A percentile compares a stretch with the other conserved stretches of the same genome.
Conservation (phyloP, 2,888 invertebrate species). For the Hyles lineata region DNA sequence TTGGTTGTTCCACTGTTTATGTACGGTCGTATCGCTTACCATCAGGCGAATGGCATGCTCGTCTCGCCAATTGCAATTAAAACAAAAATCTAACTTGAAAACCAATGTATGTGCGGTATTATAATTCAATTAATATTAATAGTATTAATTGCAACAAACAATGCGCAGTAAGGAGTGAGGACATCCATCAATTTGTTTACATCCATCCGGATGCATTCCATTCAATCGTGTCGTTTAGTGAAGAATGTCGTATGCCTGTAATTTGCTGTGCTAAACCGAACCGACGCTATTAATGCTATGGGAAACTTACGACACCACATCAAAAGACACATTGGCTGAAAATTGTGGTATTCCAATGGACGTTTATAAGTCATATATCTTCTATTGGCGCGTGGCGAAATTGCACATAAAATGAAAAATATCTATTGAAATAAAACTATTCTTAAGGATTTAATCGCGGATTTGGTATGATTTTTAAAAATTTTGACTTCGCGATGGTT, state of each 20-base stretch:
- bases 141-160: slow-evolving; percentile 8
- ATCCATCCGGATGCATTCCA: slow-evolving; percentile 48
- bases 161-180: not conserved
- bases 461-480: no score
- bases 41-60: no score
- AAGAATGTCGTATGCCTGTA: slow-evolving; percentile 70
- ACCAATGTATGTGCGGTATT: not conserved
- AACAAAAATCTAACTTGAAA: not conserved
- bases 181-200: slow-evolving; percentile 39
- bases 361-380: no score
- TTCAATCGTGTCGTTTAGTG: slow-evolving; percentile 45
- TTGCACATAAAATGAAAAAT: no score
- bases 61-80: no score
- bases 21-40: no score
- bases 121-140: not conserved
- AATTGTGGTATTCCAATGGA: no score
- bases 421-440: no score
- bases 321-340: not conserved
- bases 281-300: slow-evolving; percentile 39
- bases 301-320: slow-evolving; percentile 4
- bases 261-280: slow-evolving; percentile 78
- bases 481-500: no score
- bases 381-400: no score
- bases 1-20: no score
- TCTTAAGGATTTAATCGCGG: no score